Conservation (phyloP, 2,888 invertebrate genomes). For the Clivina fossor region DNA sequence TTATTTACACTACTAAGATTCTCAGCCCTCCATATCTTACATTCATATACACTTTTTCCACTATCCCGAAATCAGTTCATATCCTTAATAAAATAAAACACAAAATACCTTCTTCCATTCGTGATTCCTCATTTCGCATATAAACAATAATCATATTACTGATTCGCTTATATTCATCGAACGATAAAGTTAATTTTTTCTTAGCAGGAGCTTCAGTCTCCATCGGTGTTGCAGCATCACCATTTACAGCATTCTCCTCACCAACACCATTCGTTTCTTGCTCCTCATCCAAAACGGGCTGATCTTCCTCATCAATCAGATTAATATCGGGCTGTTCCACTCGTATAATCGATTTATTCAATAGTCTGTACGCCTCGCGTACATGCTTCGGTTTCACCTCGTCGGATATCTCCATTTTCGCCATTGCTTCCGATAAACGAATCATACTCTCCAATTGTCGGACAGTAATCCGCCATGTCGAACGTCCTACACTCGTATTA, state of each 20-base stretch:
- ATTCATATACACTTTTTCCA: too few relatives aligned
- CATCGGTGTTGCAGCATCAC: slow-evolving; percentile 48
- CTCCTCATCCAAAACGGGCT: slow-evolving; percentile 59
- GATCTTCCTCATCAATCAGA: slow-evolving; percentile 76
- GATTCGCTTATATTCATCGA: slow-evolving; percentile 90
- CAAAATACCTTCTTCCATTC: slow-evolving; percentile 62
- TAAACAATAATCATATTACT: slow-evolving; percentile 89
- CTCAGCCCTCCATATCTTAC: too few relatives aligned
- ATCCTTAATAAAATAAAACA: too few relatives aligned
- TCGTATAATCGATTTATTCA: slow-evolving; percentile 95
- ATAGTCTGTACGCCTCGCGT: slow-evolving; percentile 74
- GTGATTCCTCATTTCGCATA: slow-evolving; percentile 82
- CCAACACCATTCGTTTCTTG: slow-evolving; percentile 52
- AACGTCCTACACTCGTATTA: slow-evolving; percentile 64
- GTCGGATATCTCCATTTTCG: slow-evolving; percentile 92
- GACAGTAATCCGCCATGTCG: slow-evolving; percentile 95
- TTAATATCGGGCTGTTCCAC: slow-evolving; percentile 98
- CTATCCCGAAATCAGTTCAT: too few relatives aligned
- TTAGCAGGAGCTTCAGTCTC: slow-evolving; percentile 52
- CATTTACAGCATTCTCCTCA: slow-evolving; percentile 53
- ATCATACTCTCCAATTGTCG: slow-evolving; percentile 95
- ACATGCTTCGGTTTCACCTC: slow-evolving; percentile 87
- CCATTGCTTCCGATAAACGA: slow-evolving; percentile 94
- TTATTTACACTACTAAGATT: too few relatives aligned
- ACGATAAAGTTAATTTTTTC: slow-evolving; percentile 80